phyloP scores from a whole-genome alignment of 2,797 vertebrate genomes.

The Anguilla anguilla region DNA sequence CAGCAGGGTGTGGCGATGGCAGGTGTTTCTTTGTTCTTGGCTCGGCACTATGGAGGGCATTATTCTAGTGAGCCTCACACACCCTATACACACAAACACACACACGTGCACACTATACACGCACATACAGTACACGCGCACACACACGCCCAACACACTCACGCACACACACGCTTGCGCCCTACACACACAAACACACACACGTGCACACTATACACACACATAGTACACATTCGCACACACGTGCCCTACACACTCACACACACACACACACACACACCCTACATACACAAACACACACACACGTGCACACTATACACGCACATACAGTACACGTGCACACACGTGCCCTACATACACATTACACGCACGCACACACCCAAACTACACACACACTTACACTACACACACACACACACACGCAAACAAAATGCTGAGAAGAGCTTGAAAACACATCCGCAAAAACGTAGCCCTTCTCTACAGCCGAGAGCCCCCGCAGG shows the following conservation, averaged over 20 bases:
- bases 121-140: too few species aligned
- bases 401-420: neutral
- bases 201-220: too few species aligned
- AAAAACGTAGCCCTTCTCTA: neutral
- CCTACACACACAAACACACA: too few species aligned
- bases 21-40: slow-evolving; percentile 41
- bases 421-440: slow-evolving; percentile 16
- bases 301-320: too few species aligned
- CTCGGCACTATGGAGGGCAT: slow-evolving; percentile 29
- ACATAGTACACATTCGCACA: neutral
- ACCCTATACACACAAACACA: slow-evolving; percentile 3
- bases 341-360: too few species aligned
- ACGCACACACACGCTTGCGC: neutral
- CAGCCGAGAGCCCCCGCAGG: neutral
- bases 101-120: too few species aligned
- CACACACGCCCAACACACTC: too few species aligned
- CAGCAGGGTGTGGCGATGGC: slow-evolving; percentile 35
- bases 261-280: neutral
- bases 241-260: neutral
- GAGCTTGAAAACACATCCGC: slow-evolving; percentile 5
- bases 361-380: too few species aligned
- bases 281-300: neutral
- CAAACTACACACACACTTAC: too few species aligned
- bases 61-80: neutral
- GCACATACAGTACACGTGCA: too few species aligned